Evolutionary conservation across 2,113 vertebrate species (phyloP).

Genomic region (Sus scrofa): DNA sequence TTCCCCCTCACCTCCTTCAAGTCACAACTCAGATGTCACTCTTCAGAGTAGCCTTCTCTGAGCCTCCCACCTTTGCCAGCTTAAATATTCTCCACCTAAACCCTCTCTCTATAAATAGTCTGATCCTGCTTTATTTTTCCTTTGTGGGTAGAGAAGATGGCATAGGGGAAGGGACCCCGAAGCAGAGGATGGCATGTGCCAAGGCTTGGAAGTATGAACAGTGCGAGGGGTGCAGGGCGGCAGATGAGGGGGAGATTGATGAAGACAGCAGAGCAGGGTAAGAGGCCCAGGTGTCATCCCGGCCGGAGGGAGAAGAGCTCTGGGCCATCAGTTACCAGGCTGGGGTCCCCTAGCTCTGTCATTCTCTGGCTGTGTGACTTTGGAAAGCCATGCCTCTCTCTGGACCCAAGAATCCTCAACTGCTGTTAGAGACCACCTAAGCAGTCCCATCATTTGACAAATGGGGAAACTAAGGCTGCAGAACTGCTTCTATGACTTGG

Average conservation of each 20-base stretch:
- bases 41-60: background rate
- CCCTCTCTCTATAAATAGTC: too few species aligned
- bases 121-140: background rate
- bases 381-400: background rate
- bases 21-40: background rate
- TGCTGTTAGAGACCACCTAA: background rate
- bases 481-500: background rate
- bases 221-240: background rate
- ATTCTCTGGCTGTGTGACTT: background rate
- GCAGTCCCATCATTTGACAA: background rate
- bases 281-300: background rate
- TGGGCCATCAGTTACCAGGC: background rate
- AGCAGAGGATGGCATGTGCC: background rate
- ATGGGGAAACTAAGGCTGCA: background rate
- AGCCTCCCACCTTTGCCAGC: too few species aligned
- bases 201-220: background rate
- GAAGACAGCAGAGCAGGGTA: background rate
- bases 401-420: background rate
- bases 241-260: background rate
- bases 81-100: background rate
- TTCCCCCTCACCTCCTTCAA: background rate
- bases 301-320: background rate
- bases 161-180: background rate
- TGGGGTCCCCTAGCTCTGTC: background rate
- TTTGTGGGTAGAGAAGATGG: background rate